Evolutionary conservation across 2,888 invertebrate genomes (phyloP), one percentile per base, ranked within the genome.

Genomic region (Macrosoma leucophasiata): DNA sequence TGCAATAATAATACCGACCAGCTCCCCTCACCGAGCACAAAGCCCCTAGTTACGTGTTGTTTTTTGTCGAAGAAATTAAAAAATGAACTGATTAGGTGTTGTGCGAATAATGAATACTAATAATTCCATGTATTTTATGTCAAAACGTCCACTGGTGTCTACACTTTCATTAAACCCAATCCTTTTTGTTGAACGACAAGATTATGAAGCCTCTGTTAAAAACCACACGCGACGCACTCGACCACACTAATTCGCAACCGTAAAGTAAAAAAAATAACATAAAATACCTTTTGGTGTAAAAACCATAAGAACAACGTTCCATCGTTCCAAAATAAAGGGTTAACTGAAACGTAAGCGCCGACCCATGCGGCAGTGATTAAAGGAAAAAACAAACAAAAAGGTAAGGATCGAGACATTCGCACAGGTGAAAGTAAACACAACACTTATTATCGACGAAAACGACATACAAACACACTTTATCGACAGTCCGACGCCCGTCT

Each of bases 221-320:
- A 52, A 59, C 72, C 79, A 81, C 79, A 77, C 78, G 75, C 74
- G 70, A 63, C 62, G 67, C 77, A 78, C 58, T 69, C 64, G 68
- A 70, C 75, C 67, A 67, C 62, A 63, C 62, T 63, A 62, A 55
- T 62, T 71, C 70, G 71, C 77, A 77, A 70, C 58, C 58, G 64
- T 76, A 77, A 73, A 82, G 78, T 77, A 79, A 78, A 82, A n/a
- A n/a, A 74, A 81, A 78, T 65, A 75, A 78, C 77, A 82, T 81
- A 86, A 88, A 89, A 89, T 89, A 91, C 90, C 90, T 91, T 90
- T 90, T 90, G 77, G 90, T 90, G 89, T 88, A 90, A 88, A 90
- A 90, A 87, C 89, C 90, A 87, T 88, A 89, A 87, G 89, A 88
- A 87, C 90, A 88, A 87, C 90, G 90, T 89, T 90, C 90, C 90